A percentile compares a stretch with the other conserved stretches of the same genome.
Evolutionary conservation across 2,888 invertebrate genomes (phyloP).

Genomic region (Anorthoa munda): DNA sequence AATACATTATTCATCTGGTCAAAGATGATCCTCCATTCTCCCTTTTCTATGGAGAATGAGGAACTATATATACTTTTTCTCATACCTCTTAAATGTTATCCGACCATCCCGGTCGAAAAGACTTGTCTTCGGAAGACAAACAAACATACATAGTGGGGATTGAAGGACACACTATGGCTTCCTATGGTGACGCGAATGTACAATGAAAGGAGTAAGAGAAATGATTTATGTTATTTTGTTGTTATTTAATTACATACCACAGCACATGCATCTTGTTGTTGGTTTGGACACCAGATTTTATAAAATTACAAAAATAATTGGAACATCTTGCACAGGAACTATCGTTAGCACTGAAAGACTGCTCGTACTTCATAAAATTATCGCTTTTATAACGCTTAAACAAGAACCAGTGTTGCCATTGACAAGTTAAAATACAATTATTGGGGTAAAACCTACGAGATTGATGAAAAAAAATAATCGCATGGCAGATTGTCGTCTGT

Average conservation of each 20-base stretch:
- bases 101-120: no score
- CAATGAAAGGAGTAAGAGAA: background rate
- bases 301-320: background rate
- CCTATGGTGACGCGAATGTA: no score
- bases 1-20: no score
- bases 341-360: background rate
- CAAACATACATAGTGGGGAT: no score
- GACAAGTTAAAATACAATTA: background rate
- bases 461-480: background rate
- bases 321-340: background rate
- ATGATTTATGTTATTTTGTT: no score
- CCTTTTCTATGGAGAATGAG: no score
- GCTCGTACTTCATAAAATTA: no score
- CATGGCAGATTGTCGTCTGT: background rate
- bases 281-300: background rate
- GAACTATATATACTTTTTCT: no score
- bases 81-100: no score
- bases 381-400: conserved; percentile 17
- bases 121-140: no score
- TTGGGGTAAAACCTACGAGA: background rate
- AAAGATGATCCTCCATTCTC: no score
- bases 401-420: conserved; percentile 38
- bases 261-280: conserved; percentile 18
- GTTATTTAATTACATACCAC: conserved; percentile 25
- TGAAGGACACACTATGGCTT: no score